phyloP scores from a whole-genome alignment of 1,140 invertebrate genomes.

The Diuraphis noxia region DNA sequence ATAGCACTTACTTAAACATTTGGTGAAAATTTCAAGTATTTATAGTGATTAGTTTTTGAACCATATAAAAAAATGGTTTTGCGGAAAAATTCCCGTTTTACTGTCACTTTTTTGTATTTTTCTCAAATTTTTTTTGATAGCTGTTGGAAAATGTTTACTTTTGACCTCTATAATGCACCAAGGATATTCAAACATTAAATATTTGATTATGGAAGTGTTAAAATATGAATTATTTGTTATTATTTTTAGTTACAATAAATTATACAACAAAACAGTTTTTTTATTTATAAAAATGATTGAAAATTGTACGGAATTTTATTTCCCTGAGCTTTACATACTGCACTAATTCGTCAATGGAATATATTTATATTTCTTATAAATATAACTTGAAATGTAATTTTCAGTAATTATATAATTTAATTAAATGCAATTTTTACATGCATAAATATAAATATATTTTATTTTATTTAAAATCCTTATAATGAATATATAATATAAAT shows the following conservation, averaged over 20 bases:
- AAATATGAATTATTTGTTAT: neutral
- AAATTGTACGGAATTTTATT: neutral
- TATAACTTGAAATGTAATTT: neutral
- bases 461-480: neutral
- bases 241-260: neutral
- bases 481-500: neutral
- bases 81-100: too few relatives aligned
- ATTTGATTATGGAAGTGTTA: too few relatives aligned
- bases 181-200: too few relatives aligned
- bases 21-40: too few relatives aligned
- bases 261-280: neutral
- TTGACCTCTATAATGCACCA: too few relatives aligned
- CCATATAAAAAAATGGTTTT: too few relatives aligned
- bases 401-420: neutral
- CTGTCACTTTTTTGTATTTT: too few relatives aligned
- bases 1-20: too few relatives aligned
- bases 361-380: neutral
- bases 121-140: too few relatives aligned
- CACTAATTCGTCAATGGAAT: neutral
- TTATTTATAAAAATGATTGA: neutral
- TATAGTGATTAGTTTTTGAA: too few relatives aligned
- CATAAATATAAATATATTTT: neutral
- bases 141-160: too few relatives aligned
- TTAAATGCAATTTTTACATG: neutral
- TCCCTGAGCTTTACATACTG: too few relatives aligned